These are phyloP conservation scores for Griposia aprilina DNA, from an alignment of 2,888 invertebrate genomes.

Conservation along the genomic window DNA sequence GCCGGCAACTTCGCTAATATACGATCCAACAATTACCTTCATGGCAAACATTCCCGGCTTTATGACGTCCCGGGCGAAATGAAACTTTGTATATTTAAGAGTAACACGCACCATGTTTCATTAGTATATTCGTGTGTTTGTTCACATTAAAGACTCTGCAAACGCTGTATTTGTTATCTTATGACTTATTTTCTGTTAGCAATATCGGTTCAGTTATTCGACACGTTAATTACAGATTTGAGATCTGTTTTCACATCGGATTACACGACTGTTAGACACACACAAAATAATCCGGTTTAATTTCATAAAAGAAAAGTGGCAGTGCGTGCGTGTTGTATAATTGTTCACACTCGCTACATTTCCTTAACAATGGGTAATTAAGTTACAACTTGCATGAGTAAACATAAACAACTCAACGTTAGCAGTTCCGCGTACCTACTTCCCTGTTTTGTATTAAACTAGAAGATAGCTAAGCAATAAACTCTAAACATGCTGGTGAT, in stretches of 20 bases:
- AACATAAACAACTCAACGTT: constrained; percentile 52
- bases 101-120: constrained; percentile 72
- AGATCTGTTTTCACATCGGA: constrained; percentile 47
- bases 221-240: constrained; percentile 42
- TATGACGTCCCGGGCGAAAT: constrained; percentile 68
- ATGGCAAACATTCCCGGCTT: constrained; percentile 74
- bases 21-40: constrained; percentile 78
- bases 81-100: constrained; percentile 71
- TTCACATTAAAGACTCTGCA: constrained; percentile 71
- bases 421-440: constrained; percentile 32
- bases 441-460: constrained; percentile 47
- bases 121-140: constrained; percentile 74
- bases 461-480: constrained; percentile 58
- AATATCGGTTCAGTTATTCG: constrained; percentile 61
- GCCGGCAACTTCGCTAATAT: constrained; percentile 75
- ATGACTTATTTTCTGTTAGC: constrained; percentile 73
- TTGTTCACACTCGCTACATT: constrained; percentile 46
- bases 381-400: constrained; percentile 55
- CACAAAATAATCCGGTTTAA: constrained; percentile 31
- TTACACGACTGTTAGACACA: constrained; percentile 33
- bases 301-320: constrained; percentile 42
- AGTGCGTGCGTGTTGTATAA: constrained; percentile 52
- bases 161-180: constrained; percentile 69
- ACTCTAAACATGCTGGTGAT: constrained; percentile 51
- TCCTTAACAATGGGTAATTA: constrained; percentile 49